Base-by-base conservation (phyloP, 2,888 invertebrate species). In the Agrotis exclamationis region DNA sequence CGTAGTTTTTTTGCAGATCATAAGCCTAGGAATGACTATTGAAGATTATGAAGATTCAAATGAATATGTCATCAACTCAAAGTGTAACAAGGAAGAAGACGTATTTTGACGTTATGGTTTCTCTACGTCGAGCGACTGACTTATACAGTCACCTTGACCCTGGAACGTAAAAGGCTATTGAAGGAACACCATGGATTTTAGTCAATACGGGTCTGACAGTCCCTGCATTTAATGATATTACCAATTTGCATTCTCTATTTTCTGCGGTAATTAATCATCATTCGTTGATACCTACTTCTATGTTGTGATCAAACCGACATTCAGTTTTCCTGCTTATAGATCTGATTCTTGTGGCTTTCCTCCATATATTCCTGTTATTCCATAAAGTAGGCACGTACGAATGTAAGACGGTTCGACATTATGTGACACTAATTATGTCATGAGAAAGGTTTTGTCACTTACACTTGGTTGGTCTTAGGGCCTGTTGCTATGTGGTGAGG, bases 371-470 rank as follows among this genome's bases (percentile, higher is more conserved):
- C 3, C 48, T 22, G 5, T 45, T 22, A 59, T 39, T 39, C 39
- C 16, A 62, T 5, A 20, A n/a, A 28, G n/a, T 14, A 5, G 28
- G 14, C 16, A 48, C 16, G 48, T 14, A 9, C 60, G n/a, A 48
- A 48, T 48, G 47, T 5, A 14, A 48, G n/a, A 28, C 48, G 1
- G n/a, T 16, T 53, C 9, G n/a, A 22, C 9, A n/a, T 39, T 5
- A 33, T 39, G 51, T 63, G 39, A 39, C 53, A 39, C 39, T 51
- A 63, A 51, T 22, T 22, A 51, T 18, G 20, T 63, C 50, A 20
- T 51, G 51, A 51, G 39, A 63, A 7, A 63, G 63, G 63, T 39
- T 22, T 18, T 22, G 22, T 39, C 39, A 24, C 53, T 18, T 53
- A 63, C 53, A 53, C 39, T 39, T 53, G 39, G 14, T 16, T 53